Evolutionary conservation across 1,140 invertebrate species (phyloP).

Genomic region (Thaumetopoea pityocampa): DNA sequence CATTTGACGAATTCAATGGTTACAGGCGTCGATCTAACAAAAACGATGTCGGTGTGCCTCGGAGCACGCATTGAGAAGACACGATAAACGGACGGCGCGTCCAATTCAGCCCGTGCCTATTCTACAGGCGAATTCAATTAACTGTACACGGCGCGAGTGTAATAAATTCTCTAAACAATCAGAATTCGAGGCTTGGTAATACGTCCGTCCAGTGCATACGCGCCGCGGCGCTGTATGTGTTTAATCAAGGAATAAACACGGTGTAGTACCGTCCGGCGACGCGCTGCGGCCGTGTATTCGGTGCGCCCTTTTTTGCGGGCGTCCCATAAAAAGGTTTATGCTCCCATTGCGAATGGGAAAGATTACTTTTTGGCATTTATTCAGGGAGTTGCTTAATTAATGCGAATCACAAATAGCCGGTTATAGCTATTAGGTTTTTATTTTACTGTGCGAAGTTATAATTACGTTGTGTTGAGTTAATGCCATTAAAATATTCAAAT

Average conservation of each 20-base stretch:
- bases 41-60: constrained; percentile 29
- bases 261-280: constrained; percentile 27
- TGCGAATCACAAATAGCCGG: constrained; percentile 32
- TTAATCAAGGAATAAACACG: constrained; percentile 71
- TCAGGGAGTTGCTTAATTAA: constrained; percentile 32
- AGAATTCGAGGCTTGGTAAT: constrained; percentile 72
- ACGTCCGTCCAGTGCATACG: constrained; percentile 68
- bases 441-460: constrained; percentile 8
- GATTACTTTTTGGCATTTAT: constrained; percentile 37
- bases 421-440: constrained; percentile 19
- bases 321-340: constrained; percentile 38
- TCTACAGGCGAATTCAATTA: constrained; percentile 73
- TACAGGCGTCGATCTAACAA: constrained; percentile 38
- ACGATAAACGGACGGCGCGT: constrained; percentile 48
- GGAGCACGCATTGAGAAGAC: constrained; percentile 50
- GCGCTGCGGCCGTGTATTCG: constrained; percentile 35
- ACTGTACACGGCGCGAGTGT: constrained; percentile 70
- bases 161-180: constrained; percentile 75
- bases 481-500: too few relatives aligned
- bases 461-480: constrained; percentile 7
- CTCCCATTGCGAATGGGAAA: constrained; percentile 32
- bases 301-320: constrained; percentile 28
- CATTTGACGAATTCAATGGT: too few relatives aligned
- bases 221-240: constrained; percentile 60
- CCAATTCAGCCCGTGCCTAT: constrained; percentile 60